These are phyloP conservation scores for Ormyrus labotus DNA, from an alignment of 2,888 invertebrate genomes.

Conservation along the genomic window DNA sequence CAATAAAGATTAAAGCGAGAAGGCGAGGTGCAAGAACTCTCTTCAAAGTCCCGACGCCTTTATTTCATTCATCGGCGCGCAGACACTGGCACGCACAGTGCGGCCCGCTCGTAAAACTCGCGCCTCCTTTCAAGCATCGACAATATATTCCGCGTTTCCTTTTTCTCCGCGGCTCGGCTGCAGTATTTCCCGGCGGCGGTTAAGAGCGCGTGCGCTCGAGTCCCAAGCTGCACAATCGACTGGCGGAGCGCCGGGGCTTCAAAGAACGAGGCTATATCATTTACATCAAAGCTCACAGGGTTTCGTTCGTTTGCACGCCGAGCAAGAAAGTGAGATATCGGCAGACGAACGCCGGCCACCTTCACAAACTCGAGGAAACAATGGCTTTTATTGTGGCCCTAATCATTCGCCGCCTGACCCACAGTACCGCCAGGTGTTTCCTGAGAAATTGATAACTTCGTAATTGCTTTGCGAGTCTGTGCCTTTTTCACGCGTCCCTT, in stretches of 20 bases:
- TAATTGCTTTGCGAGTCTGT: constrained; percentile 68
- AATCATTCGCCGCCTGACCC: constrained; percentile 61
- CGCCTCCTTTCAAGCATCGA: constrained; percentile 65
- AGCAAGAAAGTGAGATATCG: constrained; percentile 7
- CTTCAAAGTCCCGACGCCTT: constrained; percentile 49
- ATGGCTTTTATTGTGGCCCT: constrained; percentile 57
- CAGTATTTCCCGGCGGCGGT: constrained; percentile 46
- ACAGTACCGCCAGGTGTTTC: constrained; percentile 69
- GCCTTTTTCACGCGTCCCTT: constrained; percentile 20
- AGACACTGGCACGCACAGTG: constrained; percentile 58
- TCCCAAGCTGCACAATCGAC: constrained; percentile 49
- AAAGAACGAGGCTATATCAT: constrained; percentile 41
- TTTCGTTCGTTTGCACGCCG: constrained; percentile 42
- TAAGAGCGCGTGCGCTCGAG: constrained; percentile 24
- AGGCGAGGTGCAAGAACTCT: constrained; percentile 30
- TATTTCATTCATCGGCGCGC: constrained; percentile 55
- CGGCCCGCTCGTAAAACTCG: constrained; percentile 66
- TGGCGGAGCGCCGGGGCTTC: constrained; percentile 23
- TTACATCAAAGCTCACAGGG: constrained; percentile 48
- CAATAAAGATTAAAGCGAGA: constrained; percentile 49
- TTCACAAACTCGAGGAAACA: constrained; percentile 50
- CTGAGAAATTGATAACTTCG: constrained; percentile 71
- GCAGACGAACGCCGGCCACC: not conserved
- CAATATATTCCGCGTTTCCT: constrained; percentile 52
- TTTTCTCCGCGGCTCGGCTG: constrained; percentile 26